phyloP scores from a whole-genome alignment of 2,888 invertebrate genomes.

The Portevinia maculata region DNA sequence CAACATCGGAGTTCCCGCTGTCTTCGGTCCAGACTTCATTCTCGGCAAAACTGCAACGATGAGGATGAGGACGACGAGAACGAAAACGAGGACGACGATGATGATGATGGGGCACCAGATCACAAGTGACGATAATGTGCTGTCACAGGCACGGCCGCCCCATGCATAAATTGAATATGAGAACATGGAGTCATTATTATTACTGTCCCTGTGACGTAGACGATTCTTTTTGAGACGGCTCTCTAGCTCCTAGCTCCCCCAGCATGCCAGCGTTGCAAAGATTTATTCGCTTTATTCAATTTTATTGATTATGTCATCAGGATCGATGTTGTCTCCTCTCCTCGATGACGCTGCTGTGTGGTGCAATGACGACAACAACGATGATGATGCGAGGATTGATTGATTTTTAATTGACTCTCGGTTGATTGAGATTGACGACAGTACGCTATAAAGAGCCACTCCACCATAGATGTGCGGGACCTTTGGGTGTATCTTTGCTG shows the following conservation, averaged over 20 bases:
- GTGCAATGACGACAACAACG: conserved; percentile 40
- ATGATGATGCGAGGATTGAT: conserved; percentile 73
- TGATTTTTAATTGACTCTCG: conserved; percentile 73
- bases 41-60: conserved; percentile 34
- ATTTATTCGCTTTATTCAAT: conserved; percentile 74
- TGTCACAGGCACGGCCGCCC: conserved; percentile 76
- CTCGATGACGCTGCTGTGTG: conserved; percentile 60
- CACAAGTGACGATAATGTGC: conserved; percentile 79
- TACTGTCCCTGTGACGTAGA: conserved; percentile 67
- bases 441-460: conserved; percentile 31
- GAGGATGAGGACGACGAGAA: conserved; percentile 22
- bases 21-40: conserved; percentile 22
- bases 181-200: conserved; percentile 74
- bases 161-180: conserved; percentile 75
- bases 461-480: conserved; percentile 2
- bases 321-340: conserved; percentile 73
- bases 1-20: conserved; percentile 61
- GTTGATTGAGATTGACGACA: conserved; percentile 73
- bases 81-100: conserved; percentile 35
- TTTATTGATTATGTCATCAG: conserved; percentile 75
- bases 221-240: conserved; percentile 30
- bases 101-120: conserved; percentile 75
- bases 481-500: conserved; percentile 14
- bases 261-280: conserved; percentile 66
- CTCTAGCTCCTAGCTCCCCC: conserved; percentile 21